Evolutionary conservation across 1,140 invertebrate species (phyloP).

Genomic region (Drosophila murphyi): DNA sequence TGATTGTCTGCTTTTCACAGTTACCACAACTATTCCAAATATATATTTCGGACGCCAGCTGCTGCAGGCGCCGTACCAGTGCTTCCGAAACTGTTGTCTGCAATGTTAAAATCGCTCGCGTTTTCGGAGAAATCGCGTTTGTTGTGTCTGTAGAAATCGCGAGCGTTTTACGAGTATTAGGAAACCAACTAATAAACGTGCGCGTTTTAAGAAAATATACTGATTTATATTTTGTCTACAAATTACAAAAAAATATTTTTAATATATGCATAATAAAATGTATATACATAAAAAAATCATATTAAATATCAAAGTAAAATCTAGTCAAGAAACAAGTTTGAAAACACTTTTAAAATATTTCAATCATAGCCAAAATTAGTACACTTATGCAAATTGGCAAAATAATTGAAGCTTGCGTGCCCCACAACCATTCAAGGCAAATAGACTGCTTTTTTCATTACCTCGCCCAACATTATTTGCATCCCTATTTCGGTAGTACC

Average conservation of each 20-base stretch:
- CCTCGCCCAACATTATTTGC: slow-evolving; percentile 8
- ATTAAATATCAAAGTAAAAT: no score
- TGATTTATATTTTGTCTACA: no score
- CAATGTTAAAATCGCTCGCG: slow-evolving; percentile 1
- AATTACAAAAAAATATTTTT: background rate
- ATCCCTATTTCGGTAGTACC: background rate
- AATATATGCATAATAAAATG: no score
- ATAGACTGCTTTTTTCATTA: slow-evolving; percentile 1
- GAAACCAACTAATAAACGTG: no score
- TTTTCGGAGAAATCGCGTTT: slow-evolving; percentile 3
- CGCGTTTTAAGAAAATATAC: background rate
- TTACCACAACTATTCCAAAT: slow-evolving; percentile 39
- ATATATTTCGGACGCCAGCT: slow-evolving; percentile 29
- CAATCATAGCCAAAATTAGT: background rate
- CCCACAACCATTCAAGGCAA: slow-evolving; percentile 25
- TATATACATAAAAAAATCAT: no score
- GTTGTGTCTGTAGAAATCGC: background rate
- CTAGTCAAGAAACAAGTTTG: background rate
- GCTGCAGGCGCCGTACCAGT: slow-evolving; percentile 13
- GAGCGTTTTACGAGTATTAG: background rate
- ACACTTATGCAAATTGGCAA: slow-evolving; percentile 39
- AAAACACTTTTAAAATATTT: background rate
- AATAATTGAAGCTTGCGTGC: slow-evolving; percentile 58
- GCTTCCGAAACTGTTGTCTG: slow-evolving; percentile 13
- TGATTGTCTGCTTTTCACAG: slow-evolving; percentile 15